Evolutionary conservation across 2,797 vertebrate species (phyloP), one percentile per base, ranked within the genome.

Genomic region (Sebastes vulpes): DNA sequence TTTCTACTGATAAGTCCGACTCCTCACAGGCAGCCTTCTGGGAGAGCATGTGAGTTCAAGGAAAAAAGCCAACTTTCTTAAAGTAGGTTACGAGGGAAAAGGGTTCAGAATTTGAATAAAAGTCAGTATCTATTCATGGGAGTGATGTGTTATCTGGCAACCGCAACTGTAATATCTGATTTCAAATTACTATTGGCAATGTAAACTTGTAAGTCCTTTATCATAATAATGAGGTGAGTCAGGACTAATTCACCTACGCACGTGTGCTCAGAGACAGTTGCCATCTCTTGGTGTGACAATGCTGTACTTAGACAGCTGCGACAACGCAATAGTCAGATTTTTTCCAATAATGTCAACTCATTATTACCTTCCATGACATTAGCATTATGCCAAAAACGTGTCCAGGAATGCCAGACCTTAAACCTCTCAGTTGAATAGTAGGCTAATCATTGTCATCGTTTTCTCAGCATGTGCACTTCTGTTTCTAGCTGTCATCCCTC

Each of bases 1-100:
- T 91, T 94, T 89, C 25, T 87, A 65, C 38, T 77, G 90, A 91
- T 89, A 90, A 87, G 72, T 84, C 66, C 48, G 74, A 73, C 70
- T 89, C 77, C 69, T 90, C 71, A 63, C 73, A 66, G 60, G 70
- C 69, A 46, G 80, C 53, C 75, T 66, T 82, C 60, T 72, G 85
- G 74, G 85, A 90, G 69, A 52, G 63, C 28, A 57, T 79, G 75
- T 52, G 74, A 93, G 87, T 84, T 87, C 75, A 86, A 72, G 58
- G 57, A 79, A 50, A 42, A 63, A 71, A 75, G 82, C 65, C 74
- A 85, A 60, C 12, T 16, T 57, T 84, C 56, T 53, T 9, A 85
- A 87, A 91, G 50, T 89, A 58, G 57, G 81, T 89, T 77, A 85
- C 3, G 38, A 83, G 38, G 52, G 57, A 63, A 78, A 77, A 71